Percentiles rank a stretch among this genome's conserved stretches.
Conservation (phyloP, 2,797 vertebrate genomes). For the Orientallactaga sibirica region DNA sequence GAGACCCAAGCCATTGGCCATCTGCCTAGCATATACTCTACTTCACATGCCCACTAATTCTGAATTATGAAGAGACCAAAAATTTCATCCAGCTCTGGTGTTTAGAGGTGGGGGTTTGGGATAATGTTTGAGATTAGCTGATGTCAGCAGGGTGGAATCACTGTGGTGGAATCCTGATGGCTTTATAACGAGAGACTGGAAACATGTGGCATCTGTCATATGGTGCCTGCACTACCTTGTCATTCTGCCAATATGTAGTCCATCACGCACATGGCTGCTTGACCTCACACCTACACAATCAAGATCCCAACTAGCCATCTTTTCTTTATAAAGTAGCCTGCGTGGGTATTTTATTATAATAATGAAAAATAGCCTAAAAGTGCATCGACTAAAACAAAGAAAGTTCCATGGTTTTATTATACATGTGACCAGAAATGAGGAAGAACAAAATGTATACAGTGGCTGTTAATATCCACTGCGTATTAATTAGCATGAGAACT, state of each 20-base stretch:
- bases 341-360: not conserved
- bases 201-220: not conserved
- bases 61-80: not conserved
- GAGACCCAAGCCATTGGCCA: not conserved
- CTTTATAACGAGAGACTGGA: not conserved
- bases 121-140: not conserved
- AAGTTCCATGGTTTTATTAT: not conserved
- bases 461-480: not conserved
- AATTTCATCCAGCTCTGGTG: not conserved
- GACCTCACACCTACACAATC: not conserved
- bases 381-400: not conserved
- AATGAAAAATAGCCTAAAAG: not conserved
- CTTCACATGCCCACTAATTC: not conserved
- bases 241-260: not conserved
- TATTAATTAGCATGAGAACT: not conserved
- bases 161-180: not conserved
- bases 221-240: not conserved
- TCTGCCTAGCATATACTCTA: not conserved
- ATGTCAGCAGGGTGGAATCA: not conserved
- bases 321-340: not conserved
- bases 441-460: not conserved
- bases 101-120: not conserved
- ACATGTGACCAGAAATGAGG: not conserved
- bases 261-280: too few species aligned
- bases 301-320: not conserved